Base-by-base conservation (phyloP, 1,140 invertebrate genomes). In the Coboldia fuscipes region DNA sequence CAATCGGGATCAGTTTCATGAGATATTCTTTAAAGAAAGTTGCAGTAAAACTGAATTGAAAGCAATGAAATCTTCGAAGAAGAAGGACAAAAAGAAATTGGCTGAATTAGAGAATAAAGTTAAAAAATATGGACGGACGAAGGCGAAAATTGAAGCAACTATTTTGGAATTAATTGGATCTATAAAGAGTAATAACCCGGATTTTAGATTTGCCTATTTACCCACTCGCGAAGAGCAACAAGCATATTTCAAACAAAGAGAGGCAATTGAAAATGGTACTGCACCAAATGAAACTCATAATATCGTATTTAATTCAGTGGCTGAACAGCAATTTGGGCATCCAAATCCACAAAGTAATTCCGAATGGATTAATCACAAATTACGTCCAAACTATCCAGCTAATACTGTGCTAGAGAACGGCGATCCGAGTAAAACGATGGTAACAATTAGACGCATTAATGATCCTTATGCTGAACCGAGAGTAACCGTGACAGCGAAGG, bases 401-500 rank as follows among this genome's bases (percentile, higher is more conserved):
- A n/a, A n/a, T n/a, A n/a, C n/a, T n/a, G n/a, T n/a, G n/a, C n/a
- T n/a, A n/a, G n/a, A n/a, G n/a, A n/a, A n/a, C n/a, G n/a, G n/a
- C n/a, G 52, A 55, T 45, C 50, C 50, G 23, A 46, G 51, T 4
- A 63, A 68, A 20, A 67, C 75, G 36, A 77, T 78, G 50, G 75
- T 79, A 4, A 79, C 75, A 2, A 78, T 79, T 40, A 65, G 73
- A 33, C 54, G 73, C 16, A 68, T 77, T 0, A 68, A 63, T 41
- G 38, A 53, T 27, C 51, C 52, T 5, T 46, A 54, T 40, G 56
- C 65, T 10, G 70, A 74, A 39, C 72, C 75, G 19, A 74, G 70
- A 5, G 75, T 79, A 3, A 79, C 75, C 1, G 75, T 79, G 21
- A 77, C 75, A 2, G 55, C 77, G 9, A 75, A 77, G 42, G 75